phyloP scores from a whole-genome alignment of 2,888 invertebrate species.

The Tenthredo distinguenda region DNA sequence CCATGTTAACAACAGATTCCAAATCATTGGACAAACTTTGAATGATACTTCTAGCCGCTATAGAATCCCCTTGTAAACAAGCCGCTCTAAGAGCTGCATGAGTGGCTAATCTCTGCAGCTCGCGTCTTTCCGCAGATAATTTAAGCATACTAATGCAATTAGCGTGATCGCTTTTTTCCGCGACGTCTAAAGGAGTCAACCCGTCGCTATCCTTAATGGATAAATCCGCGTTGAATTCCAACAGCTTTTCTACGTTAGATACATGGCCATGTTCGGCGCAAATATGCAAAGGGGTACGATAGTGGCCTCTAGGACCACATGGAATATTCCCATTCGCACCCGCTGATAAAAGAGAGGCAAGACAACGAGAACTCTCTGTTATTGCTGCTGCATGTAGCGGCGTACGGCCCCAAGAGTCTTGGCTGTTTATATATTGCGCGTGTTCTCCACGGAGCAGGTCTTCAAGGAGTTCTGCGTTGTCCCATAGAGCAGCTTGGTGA shows the following conservation, averaged over 20 bases:
- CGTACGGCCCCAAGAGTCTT: constrained; percentile 87
- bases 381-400: constrained; percentile 92
- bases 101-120: constrained; percentile 86
- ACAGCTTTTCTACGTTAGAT: constrained; percentile 84
- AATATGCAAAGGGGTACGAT: constrained; percentile 90
- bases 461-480: constrained; percentile 91
- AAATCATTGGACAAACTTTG: constrained; percentile 84
- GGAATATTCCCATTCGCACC: constrained; percentile 86
- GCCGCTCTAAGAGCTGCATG: constrained; percentile 89
- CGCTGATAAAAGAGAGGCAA: constrained; percentile 85
- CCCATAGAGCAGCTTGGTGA: constrained; percentile 94
- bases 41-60: constrained; percentile 84
- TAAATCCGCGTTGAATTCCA: constrained; percentile 85
- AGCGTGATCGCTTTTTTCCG: constrained; percentile 84
- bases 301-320: constrained; percentile 85
- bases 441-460: constrained; percentile 88
- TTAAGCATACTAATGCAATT: constrained; percentile 84
- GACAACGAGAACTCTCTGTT: constrained; percentile 87
- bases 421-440: constrained; percentile 83
- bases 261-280: constrained; percentile 90
- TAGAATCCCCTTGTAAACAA: constrained; percentile 86
- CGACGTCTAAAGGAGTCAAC: constrained; percentile 86
- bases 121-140: constrained; percentile 84
- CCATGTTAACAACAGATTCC: constrained; percentile 90
- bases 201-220: constrained; percentile 84